These are phyloP conservation scores for Temnothorax unifasciatus DNA, from an alignment of 2,888 invertebrate species.

Conservation along the genomic window DNA sequence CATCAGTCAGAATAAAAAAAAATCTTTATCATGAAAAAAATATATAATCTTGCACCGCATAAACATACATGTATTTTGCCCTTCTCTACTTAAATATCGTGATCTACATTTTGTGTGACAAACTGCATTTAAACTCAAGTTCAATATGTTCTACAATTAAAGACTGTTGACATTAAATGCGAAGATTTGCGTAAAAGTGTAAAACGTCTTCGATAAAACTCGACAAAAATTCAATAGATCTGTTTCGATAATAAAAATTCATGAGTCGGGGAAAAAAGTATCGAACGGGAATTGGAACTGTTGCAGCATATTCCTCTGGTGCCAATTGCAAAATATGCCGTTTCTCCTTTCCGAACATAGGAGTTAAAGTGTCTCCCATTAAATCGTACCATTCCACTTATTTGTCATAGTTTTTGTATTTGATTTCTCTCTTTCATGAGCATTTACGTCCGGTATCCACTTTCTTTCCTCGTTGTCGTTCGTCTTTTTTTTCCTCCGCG, in stretches of 20 bases:
- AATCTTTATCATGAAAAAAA: neutral
- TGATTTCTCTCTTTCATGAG: constrained; percentile 15
- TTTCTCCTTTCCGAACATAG: neutral
- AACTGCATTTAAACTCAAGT: neutral
- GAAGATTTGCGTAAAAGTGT: neutral
- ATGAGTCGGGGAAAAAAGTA: neutral
- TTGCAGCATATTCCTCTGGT: neutral
- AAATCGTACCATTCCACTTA: neutral
- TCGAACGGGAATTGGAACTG: neutral
- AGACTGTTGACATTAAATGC: neutral
- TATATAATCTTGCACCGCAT: neutral
- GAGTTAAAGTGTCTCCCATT: neutral
- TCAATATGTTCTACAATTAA: neutral
- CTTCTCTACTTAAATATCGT: neutral
- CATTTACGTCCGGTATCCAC: neutral
- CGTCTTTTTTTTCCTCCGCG: neutral
- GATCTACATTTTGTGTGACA: neutral
- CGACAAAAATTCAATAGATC: neutral
- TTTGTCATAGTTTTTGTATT: constrained; percentile 26
- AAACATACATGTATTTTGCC: neutral
- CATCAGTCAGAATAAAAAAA: no score
- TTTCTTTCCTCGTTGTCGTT: neutral
- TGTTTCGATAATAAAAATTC: neutral
- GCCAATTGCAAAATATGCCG: neutral
- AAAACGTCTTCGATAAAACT: neutral